Percentiles rank a stretch among this genome's conserved stretches.
Conservation (phyloP, 64 coral and sea anemone genomes). For the Montipora cactus region DNA sequence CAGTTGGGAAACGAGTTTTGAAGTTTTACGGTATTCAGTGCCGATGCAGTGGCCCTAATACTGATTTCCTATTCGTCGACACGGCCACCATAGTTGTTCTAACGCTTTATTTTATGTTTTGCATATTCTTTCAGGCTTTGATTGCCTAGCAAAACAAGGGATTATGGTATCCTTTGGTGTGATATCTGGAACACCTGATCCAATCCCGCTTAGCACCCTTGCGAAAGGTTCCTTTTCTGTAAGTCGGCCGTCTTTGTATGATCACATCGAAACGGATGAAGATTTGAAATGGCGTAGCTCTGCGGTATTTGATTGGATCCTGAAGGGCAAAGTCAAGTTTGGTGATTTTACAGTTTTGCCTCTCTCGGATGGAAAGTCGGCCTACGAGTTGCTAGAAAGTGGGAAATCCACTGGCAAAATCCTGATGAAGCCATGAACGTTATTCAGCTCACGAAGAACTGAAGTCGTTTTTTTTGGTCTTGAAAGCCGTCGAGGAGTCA, state of each 20-base stretch:
- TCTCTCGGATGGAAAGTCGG: slow-evolving; percentile 67
- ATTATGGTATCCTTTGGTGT: slow-evolving; percentile 63
- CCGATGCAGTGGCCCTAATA: no score
- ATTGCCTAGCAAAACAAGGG: slow-evolving; percentile 64
- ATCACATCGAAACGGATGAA: slow-evolving; percentile 36
- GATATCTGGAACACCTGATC: slow-evolving; percentile 66
- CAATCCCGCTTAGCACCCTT: background rate
- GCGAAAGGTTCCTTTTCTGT: slow-evolving; percentile 61
- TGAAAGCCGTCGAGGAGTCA: background rate
- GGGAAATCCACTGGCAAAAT: slow-evolving; percentile 77
- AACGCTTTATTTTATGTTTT: no score
- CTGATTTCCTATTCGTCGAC: no score
- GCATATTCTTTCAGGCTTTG: slow-evolving; percentile 36
- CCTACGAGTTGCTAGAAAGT: slow-evolving; percentile 73
- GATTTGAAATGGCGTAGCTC: slow-evolving; percentile 72
- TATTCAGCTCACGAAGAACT: background rate
- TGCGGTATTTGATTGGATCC: slow-evolving; percentile 68
- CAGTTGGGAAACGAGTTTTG: no score
- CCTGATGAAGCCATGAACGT: slow-evolving; percentile 58
- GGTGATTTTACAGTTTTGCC: slow-evolving; percentile 66
- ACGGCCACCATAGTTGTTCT: no score
- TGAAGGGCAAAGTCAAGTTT: slow-evolving; percentile 70
- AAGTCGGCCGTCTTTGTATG: slow-evolving; percentile 36
- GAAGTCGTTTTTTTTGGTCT: background rate
- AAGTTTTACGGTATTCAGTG: no score